phyloP scores from a whole-genome alignment of 30 jellyfish, hydroid and myxozoan genomes.

The Hydractinia symbiolongicarpus region DNA sequence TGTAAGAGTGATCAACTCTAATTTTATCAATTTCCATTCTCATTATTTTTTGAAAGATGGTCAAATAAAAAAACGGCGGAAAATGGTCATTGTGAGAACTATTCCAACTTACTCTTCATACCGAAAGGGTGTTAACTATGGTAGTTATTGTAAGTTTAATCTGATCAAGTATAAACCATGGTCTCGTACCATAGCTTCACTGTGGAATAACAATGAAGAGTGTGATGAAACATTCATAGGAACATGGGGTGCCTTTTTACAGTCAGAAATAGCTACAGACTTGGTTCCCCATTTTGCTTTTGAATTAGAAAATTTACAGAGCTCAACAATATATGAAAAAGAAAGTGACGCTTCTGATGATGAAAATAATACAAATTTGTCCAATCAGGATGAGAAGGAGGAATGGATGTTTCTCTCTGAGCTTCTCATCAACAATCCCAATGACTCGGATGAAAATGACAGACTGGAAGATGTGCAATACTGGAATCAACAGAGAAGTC shows the following conservation, averaged over 20 bases:
- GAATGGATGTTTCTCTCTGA: conserved; percentile 54
- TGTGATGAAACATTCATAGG: conserved; percentile 15
- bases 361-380: not conserved
- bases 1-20: conserved; percentile 1
- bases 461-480: not conserved
- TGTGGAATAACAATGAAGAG: conserved; percentile 48
- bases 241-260: conserved; percentile 32
- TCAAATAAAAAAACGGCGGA: not conserved
- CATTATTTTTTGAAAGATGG: conserved; percentile 29
- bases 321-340: not conserved
- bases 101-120: conserved; percentile 15
- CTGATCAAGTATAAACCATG: conserved; percentile 46
- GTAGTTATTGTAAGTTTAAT: conserved; percentile 40
- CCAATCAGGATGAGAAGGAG: conserved; percentile 24
- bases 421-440: conserved; percentile 4
- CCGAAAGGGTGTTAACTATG: conserved; percentile 16
- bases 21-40: conserved; percentile 29
- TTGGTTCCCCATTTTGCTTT: conserved; percentile 13
- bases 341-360: conserved; percentile 15
- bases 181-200: conserved; percentile 14
- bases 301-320: conserved; percentile 38
- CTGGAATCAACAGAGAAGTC: conserved; percentile 30
- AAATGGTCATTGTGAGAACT: not conserved
- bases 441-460: not conserved
- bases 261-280: conserved; percentile 20